Conservation (phyloP, 1,140 invertebrate species). For the Drosophila hydei region DNA sequence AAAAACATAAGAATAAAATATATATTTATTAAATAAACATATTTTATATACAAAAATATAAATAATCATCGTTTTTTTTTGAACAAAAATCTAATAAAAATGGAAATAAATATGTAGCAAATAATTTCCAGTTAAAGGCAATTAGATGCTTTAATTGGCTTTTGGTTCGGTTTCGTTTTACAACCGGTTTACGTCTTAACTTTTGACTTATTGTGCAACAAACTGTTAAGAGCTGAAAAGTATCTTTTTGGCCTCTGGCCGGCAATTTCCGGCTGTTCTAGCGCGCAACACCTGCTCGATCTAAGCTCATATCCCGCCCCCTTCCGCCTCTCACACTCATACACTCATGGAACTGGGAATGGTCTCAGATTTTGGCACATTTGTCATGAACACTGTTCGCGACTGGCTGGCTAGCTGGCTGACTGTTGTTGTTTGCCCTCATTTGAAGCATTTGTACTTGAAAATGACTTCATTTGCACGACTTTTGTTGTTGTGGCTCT, state of each 20-base stretch:
- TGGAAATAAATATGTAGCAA: not conserved
- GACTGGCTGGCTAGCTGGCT: not conserved
- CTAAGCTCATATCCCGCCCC: not conserved
- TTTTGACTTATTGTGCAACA: constrained; percentile 44
- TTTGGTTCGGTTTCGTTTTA: constrained; percentile 24
- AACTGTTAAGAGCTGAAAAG: constrained; percentile 49
- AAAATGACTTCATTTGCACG: constrained; percentile 77
- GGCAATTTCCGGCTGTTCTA: constrained; percentile 56
- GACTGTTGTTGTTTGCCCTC: constrained; percentile 49
- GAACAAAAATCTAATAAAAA: not conserved
- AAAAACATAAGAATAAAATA: no score
- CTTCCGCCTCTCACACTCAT: not conserved
- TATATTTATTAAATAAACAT: no score
- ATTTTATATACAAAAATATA: not conserved
- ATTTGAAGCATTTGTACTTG: constrained; percentile 58
- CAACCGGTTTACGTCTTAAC: constrained; percentile 21
- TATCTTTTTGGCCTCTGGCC: constrained; percentile 27
- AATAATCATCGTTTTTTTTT: no score
- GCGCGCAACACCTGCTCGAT: constrained; percentile 27
- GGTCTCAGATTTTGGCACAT: constrained; percentile 22
- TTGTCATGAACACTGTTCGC: constrained; percentile 23
- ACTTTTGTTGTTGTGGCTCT: constrained; percentile 31
- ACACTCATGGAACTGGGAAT: constrained; percentile 9
- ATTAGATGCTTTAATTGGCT: constrained; percentile 30
- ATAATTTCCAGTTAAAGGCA: constrained; percentile 25